Evolutionary conservation across 2,797 vertebrate species (phyloP).

Genomic region (Megalops cyprinoides): DNA sequence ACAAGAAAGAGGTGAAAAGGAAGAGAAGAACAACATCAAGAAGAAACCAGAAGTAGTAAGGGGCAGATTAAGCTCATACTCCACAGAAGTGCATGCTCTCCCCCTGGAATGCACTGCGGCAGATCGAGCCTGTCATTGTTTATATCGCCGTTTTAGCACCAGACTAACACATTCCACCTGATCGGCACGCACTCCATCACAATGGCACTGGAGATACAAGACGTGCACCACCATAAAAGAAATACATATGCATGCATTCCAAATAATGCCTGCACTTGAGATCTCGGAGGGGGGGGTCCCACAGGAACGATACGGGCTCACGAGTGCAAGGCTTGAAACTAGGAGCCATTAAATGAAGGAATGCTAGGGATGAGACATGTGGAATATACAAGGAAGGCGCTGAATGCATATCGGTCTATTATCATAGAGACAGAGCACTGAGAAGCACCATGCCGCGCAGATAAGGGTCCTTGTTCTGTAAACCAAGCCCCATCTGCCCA

Average conservation of each 20-base stretch:
- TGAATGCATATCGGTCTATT: not conserved
- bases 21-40: not conserved
- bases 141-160: not conserved
- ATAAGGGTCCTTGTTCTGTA: constrained; percentile 64
- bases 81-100: not conserved
- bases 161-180: not conserved
- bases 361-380: no score
- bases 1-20: not conserved
- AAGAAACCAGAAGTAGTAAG: not conserved
- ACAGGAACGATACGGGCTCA: not conserved
- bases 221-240: not conserved
- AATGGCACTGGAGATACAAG: not conserved
- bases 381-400: not conserved
- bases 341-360: no score
- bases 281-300: not conserved
- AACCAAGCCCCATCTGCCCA: constrained; percentile 73
- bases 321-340: not conserved
- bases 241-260: not conserved
- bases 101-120: no score
- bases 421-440: constrained; percentile 26
- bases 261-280: not conserved
- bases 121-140: not conserved
- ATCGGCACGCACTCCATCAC: not conserved
- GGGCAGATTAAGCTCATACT: no score
- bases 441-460: not conserved